phyloP scores from a whole-genome alignment of 64 coral and sea anemone species.

The Orbicella faveolata region DNA sequence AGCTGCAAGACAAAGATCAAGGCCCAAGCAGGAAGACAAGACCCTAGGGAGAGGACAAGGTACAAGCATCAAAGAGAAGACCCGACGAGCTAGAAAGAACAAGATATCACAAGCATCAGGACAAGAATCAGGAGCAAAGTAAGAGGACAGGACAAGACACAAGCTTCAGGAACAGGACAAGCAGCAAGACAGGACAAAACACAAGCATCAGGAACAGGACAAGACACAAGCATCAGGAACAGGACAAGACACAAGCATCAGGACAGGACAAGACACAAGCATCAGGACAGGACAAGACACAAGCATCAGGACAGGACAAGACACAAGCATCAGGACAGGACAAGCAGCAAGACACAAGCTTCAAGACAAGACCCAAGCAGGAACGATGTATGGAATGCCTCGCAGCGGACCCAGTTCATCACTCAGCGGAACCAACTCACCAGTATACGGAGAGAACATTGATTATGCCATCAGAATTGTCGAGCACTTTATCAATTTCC shows the following conservation, averaged over 20 bases:
- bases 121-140: not conserved
- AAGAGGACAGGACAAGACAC: not conserved
- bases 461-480: constrained; percentile 48
- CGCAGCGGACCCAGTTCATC: constrained; percentile 8
- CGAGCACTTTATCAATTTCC: constrained; percentile 43
- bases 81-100: too few species aligned
- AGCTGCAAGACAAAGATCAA: not conserved
- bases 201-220: constrained; percentile 13
- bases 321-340: not conserved
- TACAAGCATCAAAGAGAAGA: too few species aligned
- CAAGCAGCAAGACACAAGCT: not conserved
- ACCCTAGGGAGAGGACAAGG: not conserved
- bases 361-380: constrained; percentile 32
- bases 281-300: not conserved
- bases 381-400: not conserved
- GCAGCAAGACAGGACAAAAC: not conserved
- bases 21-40: not conserved
- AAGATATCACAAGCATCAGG: not conserved
- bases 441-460: constrained; percentile 42
- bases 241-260: not conserved
- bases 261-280: constrained; percentile 1
- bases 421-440: not conserved
- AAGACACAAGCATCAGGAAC: not conserved
- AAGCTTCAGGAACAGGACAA: constrained; percentile 1
- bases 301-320: not conserved